A percentile compares a stretch with the other conserved stretches of the same genome.
These are phyloP conservation scores for Neogobius melanostomus DNA, from an alignment of 2,113 vertebrate species.

Conservation along the genomic window DNA sequence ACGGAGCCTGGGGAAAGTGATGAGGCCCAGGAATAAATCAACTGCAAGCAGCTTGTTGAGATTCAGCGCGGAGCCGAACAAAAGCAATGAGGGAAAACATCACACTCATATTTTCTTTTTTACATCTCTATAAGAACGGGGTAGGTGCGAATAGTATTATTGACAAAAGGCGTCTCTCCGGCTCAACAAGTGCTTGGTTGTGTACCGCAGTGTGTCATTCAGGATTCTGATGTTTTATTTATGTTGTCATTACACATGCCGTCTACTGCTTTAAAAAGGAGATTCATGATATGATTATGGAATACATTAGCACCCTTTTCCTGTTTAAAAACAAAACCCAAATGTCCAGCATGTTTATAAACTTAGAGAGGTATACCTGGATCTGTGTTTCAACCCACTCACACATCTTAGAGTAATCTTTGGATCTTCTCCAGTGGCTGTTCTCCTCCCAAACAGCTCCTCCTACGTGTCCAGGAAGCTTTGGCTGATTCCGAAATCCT, in stretches of 20 bases:
- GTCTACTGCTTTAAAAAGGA: background rate
- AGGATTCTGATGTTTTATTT: background rate
- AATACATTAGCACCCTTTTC: background rate
- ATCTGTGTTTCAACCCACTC: too few relatives aligned
- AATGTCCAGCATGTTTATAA: too few relatives aligned
- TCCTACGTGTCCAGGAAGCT: too few relatives aligned
- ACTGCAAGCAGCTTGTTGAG: slow-evolving; percentile 7
- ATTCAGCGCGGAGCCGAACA: slow-evolving; percentile 3
- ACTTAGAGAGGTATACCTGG: too few relatives aligned
- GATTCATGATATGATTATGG: background rate
- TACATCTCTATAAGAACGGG: background rate
- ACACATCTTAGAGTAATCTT: too few relatives aligned
- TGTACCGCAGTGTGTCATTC: background rate
- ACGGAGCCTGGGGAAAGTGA: slow-evolving; percentile 4
- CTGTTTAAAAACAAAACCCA: too few relatives aligned
- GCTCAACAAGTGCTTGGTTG: background rate
- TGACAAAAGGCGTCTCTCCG: background rate
- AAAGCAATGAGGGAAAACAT: slow-evolving; percentile 16
- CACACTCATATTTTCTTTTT: slow-evolving; percentile 8
- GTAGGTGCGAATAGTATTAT: slow-evolving; percentile 1
- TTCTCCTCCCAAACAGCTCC: too few relatives aligned
- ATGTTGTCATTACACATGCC: background rate
- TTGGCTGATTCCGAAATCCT: too few relatives aligned
- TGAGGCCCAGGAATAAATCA: slow-evolving; percentile 6
- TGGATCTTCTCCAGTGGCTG: too few relatives aligned